These are phyloP conservation scores for Drosophila murphyi DNA, from an alignment of 1,140 invertebrate species.

Conservation along the genomic window DNA sequence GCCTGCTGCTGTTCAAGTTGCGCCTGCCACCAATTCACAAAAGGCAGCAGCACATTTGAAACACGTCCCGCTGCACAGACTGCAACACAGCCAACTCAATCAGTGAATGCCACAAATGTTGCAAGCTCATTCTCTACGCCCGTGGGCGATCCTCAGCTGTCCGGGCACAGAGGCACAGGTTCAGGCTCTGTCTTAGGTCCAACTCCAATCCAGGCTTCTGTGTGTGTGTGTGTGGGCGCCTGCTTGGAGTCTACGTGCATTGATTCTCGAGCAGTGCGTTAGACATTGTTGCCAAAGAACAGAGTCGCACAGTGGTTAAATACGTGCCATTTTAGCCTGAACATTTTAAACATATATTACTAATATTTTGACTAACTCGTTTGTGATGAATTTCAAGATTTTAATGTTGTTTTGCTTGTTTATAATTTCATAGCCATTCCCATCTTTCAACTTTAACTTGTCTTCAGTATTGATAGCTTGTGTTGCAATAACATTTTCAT, in stretches of 20 bases:
- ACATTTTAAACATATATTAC: too few relatives aligned
- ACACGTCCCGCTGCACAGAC: not conserved
- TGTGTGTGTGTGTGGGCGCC: constrained; percentile 60
- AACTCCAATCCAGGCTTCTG: not conserved
- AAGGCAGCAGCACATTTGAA: constrained; percentile 25
- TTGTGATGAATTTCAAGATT: too few relatives aligned
- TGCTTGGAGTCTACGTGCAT: constrained; percentile 42
- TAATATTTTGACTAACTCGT: too few relatives aligned
- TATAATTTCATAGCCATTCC: too few relatives aligned
- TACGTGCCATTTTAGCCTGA: not conserved
- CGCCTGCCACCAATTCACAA: constrained; percentile 12
- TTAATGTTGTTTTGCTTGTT: too few relatives aligned
- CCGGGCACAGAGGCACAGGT: constrained; percentile 5
- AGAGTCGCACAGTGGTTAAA: constrained; percentile 21
- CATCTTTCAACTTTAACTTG: too few relatives aligned
- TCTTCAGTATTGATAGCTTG: too few relatives aligned
- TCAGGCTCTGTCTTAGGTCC: constrained; percentile 10
- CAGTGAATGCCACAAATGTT: constrained; percentile 41
- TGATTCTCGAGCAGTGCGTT: constrained; percentile 38
- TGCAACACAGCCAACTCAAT: constrained; percentile 25
- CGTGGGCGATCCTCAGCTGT: constrained; percentile 40
- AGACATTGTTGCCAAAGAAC: constrained; percentile 11
- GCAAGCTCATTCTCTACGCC: constrained; percentile 58
- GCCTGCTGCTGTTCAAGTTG: constrained; percentile 12
- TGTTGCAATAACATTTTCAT: too few relatives aligned